Conservation (phyloP, 2,113 vertebrate genomes). For the Danionella cerebrum region DNA sequence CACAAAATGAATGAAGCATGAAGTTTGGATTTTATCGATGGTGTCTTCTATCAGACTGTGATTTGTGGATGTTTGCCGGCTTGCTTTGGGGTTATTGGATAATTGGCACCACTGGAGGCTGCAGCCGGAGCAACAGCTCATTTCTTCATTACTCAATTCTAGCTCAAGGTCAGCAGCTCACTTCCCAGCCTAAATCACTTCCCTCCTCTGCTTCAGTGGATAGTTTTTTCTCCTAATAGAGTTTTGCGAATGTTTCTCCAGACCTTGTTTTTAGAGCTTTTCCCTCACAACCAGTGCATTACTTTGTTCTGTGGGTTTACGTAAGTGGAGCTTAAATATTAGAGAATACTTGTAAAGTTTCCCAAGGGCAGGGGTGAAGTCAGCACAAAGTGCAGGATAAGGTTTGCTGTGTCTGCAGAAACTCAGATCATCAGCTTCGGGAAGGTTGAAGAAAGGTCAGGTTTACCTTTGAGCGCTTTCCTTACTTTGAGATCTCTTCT, state of each 20-base stretch:
- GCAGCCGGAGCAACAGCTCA: background rate
- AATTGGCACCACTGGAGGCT: slow-evolving; percentile 27
- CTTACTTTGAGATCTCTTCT: slow-evolving; percentile 8
- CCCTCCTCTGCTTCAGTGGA: background rate
- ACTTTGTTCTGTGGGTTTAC: background rate
- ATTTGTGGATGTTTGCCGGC: background rate
- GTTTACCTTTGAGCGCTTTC: slow-evolving; percentile 29
- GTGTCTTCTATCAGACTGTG: background rate
- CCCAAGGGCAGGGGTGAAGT: background rate
- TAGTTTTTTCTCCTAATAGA: slow-evolving; percentile 9
- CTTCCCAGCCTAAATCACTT: slow-evolving; percentile 31
- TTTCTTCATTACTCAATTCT: background rate
- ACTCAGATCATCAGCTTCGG: slow-evolving; percentile 6
- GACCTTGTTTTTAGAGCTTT: background rate
- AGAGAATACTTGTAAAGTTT: background rate
- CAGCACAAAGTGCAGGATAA: background rate
- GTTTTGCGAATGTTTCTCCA: background rate
- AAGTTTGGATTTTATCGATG: background rate
- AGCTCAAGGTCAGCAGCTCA: slow-evolving; percentile 28
- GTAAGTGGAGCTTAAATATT: background rate
- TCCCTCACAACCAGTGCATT: background rate
- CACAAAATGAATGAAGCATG: too few species aligned
- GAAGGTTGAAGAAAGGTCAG: slow-evolving; percentile 30
- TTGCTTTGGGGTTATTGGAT: slow-evolving; percentile 4
- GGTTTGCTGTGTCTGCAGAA: slow-evolving; percentile 1